phyloP scores from a whole-genome alignment of 1,140 invertebrate species.

The Eupristina koningsbergeri region DNA sequence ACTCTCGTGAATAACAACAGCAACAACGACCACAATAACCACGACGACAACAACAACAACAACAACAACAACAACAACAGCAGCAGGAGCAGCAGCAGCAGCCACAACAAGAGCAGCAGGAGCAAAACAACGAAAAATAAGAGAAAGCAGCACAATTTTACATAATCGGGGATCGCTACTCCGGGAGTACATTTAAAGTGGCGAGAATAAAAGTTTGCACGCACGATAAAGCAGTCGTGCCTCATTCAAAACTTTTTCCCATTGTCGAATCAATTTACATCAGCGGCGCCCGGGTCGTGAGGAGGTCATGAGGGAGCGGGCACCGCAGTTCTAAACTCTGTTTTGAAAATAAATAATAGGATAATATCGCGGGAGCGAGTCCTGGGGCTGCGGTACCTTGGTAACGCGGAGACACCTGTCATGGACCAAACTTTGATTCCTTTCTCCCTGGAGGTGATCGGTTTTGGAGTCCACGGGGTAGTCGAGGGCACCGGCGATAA shows the following conservation, averaged over 20 bases:
- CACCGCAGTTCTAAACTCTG: too few species aligned
- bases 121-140: too few species aligned
- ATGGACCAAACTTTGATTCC: slow-evolving; percentile 36
- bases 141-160: not conserved
- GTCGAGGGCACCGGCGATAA: slow-evolving; percentile 7
- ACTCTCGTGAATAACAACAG: too few species aligned
- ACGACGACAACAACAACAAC: too few species aligned
- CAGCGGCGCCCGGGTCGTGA: not conserved
- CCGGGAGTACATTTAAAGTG: not conserved
- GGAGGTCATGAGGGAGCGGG: too few species aligned
- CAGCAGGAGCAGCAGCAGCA: too few species aligned
- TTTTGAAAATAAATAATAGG: not conserved
- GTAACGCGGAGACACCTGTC: slow-evolving; percentile 18
- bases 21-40: too few species aligned
- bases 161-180: not conserved
- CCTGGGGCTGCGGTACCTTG: not conserved
- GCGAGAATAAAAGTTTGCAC: not conserved
- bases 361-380: not conserved
- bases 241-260: too few species aligned
- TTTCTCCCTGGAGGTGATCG: slow-evolving; percentile 32
- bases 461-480: slow-evolving; percentile 21
- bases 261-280: not conserved
- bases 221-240: too few species aligned
- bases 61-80: too few species aligned
- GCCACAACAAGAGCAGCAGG: too few species aligned